A percentile compares a stretch with the other conserved stretches of the same genome.
These are phyloP conservation scores for Argyra leucocephala DNA, from an alignment of 2,888 invertebrate genomes.

Conservation along the genomic window DNA sequence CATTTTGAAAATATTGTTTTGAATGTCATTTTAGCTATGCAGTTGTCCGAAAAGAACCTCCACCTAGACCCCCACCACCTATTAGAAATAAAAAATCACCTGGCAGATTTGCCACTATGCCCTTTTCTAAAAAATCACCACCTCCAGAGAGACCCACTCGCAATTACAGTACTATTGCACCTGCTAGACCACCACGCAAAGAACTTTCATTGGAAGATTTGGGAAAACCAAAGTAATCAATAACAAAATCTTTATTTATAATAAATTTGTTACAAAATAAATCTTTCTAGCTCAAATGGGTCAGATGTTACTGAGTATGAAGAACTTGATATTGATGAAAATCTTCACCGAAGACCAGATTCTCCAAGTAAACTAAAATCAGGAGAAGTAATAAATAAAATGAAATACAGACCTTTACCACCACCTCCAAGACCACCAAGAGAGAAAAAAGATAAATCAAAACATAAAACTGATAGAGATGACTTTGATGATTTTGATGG, in stretches of 20 bases:
- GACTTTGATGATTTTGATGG: conserved; percentile 31
- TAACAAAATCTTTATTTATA: neutral
- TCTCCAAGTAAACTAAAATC: conserved; percentile 57
- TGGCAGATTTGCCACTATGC: conserved; percentile 61
- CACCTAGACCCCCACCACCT: conserved; percentile 55
- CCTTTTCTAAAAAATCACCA: conserved; percentile 43
- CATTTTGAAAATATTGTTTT: neutral
- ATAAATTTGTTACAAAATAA: neutral
- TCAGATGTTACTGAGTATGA: conserved; percentile 45
- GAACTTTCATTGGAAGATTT: conserved; percentile 48
- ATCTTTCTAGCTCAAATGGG: neutral
- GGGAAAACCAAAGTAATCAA: neutral
- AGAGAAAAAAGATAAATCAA: conserved; percentile 42
- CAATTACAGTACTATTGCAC: conserved; percentile 54
- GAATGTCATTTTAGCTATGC: conserved; percentile 55
- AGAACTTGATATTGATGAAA: conserved; percentile 39
- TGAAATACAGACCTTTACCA: conserved; percentile 76
- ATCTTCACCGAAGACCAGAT: conserved; percentile 30
- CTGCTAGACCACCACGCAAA: conserved; percentile 53
- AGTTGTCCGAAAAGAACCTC: conserved; percentile 60
- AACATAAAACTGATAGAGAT: conserved; percentile 29
- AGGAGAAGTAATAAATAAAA: conserved; percentile 67
- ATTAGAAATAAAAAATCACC: conserved; percentile 51
- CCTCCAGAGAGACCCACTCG: conserved; percentile 51
- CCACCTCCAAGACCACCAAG: conserved; percentile 78